phyloP scores from a whole-genome alignment of 2,888 invertebrate genomes.

The Cryptus viduatorius region DNA sequence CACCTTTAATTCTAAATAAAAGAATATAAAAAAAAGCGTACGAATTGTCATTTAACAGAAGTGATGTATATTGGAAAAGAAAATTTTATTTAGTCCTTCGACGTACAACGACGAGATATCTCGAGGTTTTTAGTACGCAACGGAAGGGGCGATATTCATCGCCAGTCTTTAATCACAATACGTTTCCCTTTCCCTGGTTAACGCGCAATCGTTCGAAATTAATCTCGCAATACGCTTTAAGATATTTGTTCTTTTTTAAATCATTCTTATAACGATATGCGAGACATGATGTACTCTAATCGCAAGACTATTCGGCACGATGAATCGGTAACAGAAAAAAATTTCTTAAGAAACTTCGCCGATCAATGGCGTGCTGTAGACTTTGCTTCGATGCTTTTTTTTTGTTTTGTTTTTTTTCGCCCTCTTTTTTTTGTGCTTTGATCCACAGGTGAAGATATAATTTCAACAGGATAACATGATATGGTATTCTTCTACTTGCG shows the following conservation, averaged over 20 bases:
- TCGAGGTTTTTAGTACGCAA: constrained; percentile 45
- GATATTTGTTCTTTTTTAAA: neutral
- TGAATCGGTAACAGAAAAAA: constrained; percentile 54
- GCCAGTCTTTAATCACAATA: constrained; percentile 34
- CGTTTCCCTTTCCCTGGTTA: neutral
- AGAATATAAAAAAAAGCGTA: constrained; percentile 27
- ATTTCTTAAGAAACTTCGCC: constrained; percentile 44
- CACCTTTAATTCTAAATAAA: constrained; percentile 19
- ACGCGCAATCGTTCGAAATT: neutral
- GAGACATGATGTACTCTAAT: no score
- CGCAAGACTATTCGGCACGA: neutral
- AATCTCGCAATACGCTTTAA: neutral
- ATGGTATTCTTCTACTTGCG: no score
- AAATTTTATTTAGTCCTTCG: constrained; percentile 37
- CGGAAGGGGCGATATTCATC: constrained; percentile 30
- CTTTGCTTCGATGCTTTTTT: no score
- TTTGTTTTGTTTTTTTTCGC: no score
- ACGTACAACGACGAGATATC: constrained; percentile 34
- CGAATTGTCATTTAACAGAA: constrained; percentile 2
- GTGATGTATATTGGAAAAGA: constrained; percentile 15
- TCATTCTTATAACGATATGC: constrained; percentile 13
- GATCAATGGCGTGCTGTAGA: constrained; percentile 41
- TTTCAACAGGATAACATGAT: no score
- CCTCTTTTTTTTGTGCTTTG: no score
- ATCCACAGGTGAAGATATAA: no score